Evolutionary conservation across 2,888 invertebrate species (phyloP).

Genomic region (Hypsopygia costalis): DNA sequence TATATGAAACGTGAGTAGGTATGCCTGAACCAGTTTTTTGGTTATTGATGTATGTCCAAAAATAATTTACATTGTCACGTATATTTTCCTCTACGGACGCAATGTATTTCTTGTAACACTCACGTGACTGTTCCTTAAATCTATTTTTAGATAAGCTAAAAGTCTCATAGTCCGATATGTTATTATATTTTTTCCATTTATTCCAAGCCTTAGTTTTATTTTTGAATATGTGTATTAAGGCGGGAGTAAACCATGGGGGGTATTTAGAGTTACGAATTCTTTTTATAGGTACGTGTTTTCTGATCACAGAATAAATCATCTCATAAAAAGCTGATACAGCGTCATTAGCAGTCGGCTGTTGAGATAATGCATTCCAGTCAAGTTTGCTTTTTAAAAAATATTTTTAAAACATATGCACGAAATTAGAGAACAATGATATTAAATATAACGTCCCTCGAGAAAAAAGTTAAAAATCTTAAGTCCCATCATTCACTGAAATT

Average conservation of each 20-base stretch:
- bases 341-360: background rate
- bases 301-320: background rate
- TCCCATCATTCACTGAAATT: no score
- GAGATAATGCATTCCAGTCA: background rate
- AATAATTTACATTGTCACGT: slow-evolving; percentile 13
- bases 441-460: no score
- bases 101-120: slow-evolving; percentile 12
- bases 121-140: slow-evolving; percentile 12
- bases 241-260: slow-evolving; percentile 1
- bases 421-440: no score
- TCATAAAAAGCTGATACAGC: background rate
- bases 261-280: background rate
- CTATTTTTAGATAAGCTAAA: slow-evolving; percentile 7
- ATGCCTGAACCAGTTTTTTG: background rate
- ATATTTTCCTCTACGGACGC: slow-evolving; percentile 11
- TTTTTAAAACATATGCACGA: no score
- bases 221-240: slow-evolving; percentile 5
- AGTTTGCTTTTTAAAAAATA: background rate
- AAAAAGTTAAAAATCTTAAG: no score
- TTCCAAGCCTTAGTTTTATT: slow-evolving; percentile 11
- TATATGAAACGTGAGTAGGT: background rate
- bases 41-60: slow-evolving; percentile 10
- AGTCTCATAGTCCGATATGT: slow-evolving; percentile 4
- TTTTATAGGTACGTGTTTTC: background rate
- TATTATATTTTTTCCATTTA: slow-evolving; percentile 11